phyloP scores from a whole-genome alignment of 1,140 invertebrate genomes.

The Drosophila bocki region DNA sequence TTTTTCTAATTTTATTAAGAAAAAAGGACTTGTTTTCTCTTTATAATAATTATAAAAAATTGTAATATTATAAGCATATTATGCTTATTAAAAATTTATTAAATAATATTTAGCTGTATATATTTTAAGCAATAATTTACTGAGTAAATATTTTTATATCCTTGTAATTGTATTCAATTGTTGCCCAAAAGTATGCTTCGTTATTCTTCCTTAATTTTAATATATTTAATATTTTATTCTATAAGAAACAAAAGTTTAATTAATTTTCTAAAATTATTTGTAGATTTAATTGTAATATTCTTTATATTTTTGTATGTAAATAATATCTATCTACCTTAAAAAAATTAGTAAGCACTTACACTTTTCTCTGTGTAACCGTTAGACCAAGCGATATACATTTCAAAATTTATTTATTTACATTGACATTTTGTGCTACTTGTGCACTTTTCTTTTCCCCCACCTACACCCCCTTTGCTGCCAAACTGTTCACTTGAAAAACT shows the following conservation, averaged over 20 bases:
- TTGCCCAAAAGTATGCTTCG: background rate
- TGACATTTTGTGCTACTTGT: constrained; percentile 81
- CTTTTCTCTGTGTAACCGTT: constrained; percentile 4
- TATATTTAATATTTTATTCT: too few relatives aligned
- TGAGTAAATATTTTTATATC: too few relatives aligned
- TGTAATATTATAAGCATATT: too few relatives aligned
- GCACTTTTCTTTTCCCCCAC: constrained; percentile 54
- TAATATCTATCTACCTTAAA: too few relatives aligned
- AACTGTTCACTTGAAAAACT: constrained; percentile 68
- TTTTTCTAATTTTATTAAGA: background rate
- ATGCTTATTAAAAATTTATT: too few relatives aligned
- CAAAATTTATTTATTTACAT: constrained; percentile 83
- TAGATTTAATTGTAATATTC: background rate
- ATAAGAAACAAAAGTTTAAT: background rate
- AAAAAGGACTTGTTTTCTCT: too few relatives aligned
- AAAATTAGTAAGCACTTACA: background rate
- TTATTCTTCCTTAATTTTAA: background rate
- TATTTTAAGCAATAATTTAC: too few relatives aligned
- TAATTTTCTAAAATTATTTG: too few relatives aligned
- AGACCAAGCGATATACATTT: constrained; percentile 70
- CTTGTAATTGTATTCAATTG: too few relatives aligned
- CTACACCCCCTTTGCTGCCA: background rate
- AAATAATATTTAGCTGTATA: too few relatives aligned
- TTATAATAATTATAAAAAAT: too few relatives aligned
- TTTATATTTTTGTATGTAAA: background rate